A percentile compares a stretch with the other conserved stretches of the same genome.
Evolutionary conservation across 2,113 vertebrate genomes (phyloP).

Genomic region (Neolamprologus brichardi): DNA sequence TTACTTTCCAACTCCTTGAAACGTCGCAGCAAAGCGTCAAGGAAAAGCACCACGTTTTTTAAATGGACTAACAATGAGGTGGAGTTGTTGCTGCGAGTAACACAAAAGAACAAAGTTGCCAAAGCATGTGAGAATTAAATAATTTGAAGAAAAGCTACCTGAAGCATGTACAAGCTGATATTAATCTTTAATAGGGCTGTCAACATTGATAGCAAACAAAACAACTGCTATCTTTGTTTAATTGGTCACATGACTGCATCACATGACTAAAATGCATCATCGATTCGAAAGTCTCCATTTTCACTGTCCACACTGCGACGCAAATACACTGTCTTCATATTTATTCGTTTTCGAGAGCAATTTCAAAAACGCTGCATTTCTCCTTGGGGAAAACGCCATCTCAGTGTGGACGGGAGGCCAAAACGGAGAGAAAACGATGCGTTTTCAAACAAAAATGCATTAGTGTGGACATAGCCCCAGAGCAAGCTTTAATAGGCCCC

Average conservation of each 20-base stretch:
- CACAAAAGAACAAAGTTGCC: not conserved
- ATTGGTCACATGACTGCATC: not conserved
- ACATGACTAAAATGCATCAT: not conserved
- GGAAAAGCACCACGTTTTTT: not conserved
- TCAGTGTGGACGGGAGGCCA: not conserved
- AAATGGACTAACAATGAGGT: not conserved
- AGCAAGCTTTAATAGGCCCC: not conserved
- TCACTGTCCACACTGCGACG: not conserved
- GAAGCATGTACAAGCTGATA: not conserved
- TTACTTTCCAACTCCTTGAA: not conserved
- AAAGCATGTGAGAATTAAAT: not conserved
- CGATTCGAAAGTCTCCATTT: not conserved
- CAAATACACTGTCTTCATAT: not conserved
- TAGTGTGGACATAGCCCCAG: not conserved
- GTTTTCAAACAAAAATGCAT: not conserved
- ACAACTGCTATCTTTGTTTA: not conserved
- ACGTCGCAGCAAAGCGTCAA: not conserved
- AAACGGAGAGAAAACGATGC: not conserved
- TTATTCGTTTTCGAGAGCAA: accelerated
- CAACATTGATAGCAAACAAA: not conserved
- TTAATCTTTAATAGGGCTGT: not conserved
- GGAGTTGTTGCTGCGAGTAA: not conserved
- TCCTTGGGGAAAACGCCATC: not conserved
- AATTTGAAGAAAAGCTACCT: not conserved
- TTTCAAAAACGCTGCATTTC: not conserved